These are phyloP conservation scores for Erythrolamprus reginae DNA, from an alignment of 2,113 vertebrate genomes.

Conservation along the genomic window DNA sequence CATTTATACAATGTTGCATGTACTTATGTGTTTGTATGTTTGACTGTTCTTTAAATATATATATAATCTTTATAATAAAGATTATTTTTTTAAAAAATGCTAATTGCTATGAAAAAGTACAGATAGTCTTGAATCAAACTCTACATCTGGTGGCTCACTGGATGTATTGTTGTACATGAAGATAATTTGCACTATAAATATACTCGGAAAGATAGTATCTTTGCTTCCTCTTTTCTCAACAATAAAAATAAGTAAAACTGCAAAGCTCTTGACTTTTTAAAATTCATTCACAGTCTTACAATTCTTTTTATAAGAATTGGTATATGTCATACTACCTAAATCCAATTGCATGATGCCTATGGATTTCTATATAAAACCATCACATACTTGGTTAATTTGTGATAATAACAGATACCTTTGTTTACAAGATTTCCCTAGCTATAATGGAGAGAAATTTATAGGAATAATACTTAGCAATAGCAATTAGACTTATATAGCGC, in stretches of 20 bases:
- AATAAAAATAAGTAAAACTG: background rate
- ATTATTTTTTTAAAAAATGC: too few relatives aligned
- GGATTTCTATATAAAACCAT: background rate
- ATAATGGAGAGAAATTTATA: background rate
- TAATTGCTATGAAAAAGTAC: background rate
- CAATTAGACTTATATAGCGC: too few relatives aligned
- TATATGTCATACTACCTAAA: background rate
- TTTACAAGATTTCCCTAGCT: background rate
- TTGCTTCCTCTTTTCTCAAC: background rate
- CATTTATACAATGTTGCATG: too few relatives aligned
- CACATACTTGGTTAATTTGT: background rate
- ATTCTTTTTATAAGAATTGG: background rate
- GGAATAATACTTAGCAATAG: background rate
- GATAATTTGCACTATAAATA: background rate
- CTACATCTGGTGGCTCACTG: background rate
- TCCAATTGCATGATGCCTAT: background rate
- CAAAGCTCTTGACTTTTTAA: background rate
- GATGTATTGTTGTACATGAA: background rate
- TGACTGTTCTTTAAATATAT: too few relatives aligned
- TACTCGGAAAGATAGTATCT: background rate
- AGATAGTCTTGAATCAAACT: background rate
- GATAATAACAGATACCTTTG: background rate
- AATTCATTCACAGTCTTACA: background rate
- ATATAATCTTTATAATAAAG: too few relatives aligned
- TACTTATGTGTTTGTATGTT: too few relatives aligned